Evolutionary conservation across 1,140 invertebrate genomes (phyloP).

Genomic region (Phenacoccus solenopsis): DNA sequence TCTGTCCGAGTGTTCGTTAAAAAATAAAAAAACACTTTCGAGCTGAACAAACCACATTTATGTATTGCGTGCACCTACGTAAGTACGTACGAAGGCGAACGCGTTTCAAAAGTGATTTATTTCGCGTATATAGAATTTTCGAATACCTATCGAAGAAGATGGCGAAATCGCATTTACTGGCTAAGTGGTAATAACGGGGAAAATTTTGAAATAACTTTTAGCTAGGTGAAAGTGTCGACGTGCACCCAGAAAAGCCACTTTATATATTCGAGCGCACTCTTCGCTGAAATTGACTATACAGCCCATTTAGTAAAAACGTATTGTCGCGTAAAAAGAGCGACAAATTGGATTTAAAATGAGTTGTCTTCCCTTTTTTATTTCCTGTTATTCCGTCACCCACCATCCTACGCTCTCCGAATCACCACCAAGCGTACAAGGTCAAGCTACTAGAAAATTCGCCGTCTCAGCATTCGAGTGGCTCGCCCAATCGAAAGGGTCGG

Average conservation of each 20-base stretch:
- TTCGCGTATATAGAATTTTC: background rate
- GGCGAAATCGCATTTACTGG: background rate
- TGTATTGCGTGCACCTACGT: background rate
- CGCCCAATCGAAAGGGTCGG: too few species aligned
- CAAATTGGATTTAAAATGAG: slow-evolving; percentile 18
- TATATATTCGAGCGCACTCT: slow-evolving; percentile 5
- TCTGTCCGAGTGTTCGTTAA: background rate
- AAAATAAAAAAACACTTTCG: too few species aligned
- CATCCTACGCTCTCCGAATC: background rate
- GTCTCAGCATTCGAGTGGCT: too few species aligned
- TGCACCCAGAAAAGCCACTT: slow-evolving; percentile 4
- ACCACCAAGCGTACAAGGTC: background rate
- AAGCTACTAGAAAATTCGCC: background rate
- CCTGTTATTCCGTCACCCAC: background rate
- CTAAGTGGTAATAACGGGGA: background rate
- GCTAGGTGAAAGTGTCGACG: background rate
- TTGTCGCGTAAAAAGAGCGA: slow-evolving; percentile 11
- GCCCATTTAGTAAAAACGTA: slow-evolving; percentile 11
- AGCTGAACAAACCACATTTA: background rate
- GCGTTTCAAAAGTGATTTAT: background rate
- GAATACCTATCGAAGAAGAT: too few species aligned
- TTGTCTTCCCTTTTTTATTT: slow-evolving; percentile 6
- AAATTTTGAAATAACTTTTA: slow-evolving; percentile 8
- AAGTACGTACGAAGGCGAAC: background rate
- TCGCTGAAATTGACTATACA: slow-evolving; percentile 10